These are phyloP conservation scores for Caenorhabditis remanei DNA, from an alignment of 1,140 invertebrate genomes.

Conservation along the genomic window DNA sequence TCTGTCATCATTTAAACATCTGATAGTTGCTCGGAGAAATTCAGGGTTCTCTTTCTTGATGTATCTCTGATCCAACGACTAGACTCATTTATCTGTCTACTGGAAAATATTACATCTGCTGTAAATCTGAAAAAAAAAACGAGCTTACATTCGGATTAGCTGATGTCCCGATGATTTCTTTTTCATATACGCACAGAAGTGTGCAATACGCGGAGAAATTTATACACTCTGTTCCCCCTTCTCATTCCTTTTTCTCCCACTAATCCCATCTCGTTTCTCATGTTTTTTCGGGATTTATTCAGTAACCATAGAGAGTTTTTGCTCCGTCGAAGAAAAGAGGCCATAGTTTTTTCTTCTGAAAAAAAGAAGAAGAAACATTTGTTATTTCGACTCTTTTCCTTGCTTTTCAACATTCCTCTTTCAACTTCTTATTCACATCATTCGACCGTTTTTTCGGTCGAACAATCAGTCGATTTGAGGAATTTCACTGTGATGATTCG, in stretches of 20 bases:
- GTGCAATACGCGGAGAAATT: too few species aligned
- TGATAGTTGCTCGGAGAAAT: too few species aligned
- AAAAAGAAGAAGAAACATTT: slow-evolving; percentile 27
- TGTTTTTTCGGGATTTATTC: slow-evolving; percentile 52
- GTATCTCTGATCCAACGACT: too few species aligned
- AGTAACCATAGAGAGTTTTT: slow-evolving; percentile 17
- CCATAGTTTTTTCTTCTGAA: slow-evolving; percentile 48
- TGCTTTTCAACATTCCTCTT: neutral
- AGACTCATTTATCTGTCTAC: too few species aligned
- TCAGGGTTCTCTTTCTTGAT: too few species aligned
- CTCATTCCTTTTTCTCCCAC: neutral
- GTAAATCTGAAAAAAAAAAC: slow-evolving; percentile 24
- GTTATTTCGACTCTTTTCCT: neutral
- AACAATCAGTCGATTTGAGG: slow-evolving; percentile 7
- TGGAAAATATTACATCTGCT: neutral
- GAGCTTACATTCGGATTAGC: slow-evolving; percentile 32
- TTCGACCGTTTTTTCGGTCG: neutral
- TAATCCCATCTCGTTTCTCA: slow-evolving; percentile 18
- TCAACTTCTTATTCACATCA: neutral
- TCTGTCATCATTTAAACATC: too few species aligned
- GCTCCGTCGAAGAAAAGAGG: neutral
- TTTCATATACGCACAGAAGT: neutral
- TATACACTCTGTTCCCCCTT: too few species aligned
- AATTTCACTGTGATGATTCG: slow-evolving; percentile 37
- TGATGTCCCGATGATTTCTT: neutral